These are phyloP conservation scores for Muscicapa striata DNA, from an alignment of 2,797 vertebrate species.

Conservation along the genomic window DNA sequence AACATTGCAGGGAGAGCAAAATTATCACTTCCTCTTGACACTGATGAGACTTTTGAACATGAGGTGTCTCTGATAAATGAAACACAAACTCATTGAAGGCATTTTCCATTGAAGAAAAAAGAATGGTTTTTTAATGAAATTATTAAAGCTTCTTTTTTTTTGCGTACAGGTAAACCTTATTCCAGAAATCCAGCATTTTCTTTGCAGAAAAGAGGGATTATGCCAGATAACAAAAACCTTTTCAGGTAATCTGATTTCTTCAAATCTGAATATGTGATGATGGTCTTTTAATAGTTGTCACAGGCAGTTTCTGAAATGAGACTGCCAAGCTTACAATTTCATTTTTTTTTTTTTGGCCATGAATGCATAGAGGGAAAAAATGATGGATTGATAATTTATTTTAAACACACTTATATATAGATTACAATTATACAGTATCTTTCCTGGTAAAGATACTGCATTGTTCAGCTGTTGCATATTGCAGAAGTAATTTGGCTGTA, in stretches of 20 bases:
- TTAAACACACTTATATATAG: background rate
- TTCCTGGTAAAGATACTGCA: slow-evolving; percentile 9
- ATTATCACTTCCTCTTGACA: background rate
- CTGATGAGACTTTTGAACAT: background rate
- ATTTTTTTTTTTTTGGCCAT: background rate
- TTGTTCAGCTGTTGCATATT: background rate
- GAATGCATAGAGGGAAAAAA: background rate
- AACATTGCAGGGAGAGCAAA: background rate
- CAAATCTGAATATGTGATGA: background rate
- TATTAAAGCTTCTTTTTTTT: slow-evolving; percentile 39
- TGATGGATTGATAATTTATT: background rate
- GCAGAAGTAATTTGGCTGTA: slow-evolving; percentile 12
- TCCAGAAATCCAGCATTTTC: slow-evolving; percentile 82
- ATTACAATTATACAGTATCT: background rate
- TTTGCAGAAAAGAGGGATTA: slow-evolving; percentile 85
- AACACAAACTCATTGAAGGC: background rate
- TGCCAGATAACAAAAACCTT: slow-evolving; percentile 78
- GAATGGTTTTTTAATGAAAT: background rate
- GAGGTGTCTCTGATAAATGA: background rate
- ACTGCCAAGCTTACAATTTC: background rate
- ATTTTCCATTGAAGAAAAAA: background rate
- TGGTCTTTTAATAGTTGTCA: background rate
- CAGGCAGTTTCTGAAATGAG: background rate
- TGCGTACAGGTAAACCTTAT: slow-evolving; percentile 86
- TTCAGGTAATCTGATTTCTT: slow-evolving; percentile 80